These are phyloP conservation scores for Xylota sylvarum DNA, from an alignment of 2,888 invertebrate genomes.

Conservation along the genomic window DNA sequence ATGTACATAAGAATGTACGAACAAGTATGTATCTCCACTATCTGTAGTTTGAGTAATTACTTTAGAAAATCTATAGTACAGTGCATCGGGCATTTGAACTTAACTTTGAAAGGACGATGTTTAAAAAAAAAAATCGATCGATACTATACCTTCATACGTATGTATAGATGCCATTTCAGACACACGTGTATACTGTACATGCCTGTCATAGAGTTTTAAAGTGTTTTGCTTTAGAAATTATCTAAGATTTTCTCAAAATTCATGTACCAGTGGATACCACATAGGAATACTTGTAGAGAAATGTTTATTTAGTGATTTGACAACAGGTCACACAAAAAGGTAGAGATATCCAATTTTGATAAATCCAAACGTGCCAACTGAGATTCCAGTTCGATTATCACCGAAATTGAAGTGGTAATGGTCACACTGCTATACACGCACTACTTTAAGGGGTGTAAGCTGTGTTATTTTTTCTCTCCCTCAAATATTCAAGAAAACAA, in stretches of 20 bases:
- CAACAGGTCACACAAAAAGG: slow-evolving; percentile 16
- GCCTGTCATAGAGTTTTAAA: background rate
- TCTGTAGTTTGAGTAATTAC: slow-evolving; percentile 1
- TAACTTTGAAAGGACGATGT: background rate
- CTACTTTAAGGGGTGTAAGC: too few relatives aligned
- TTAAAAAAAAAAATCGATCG: slow-evolving; percentile 8
- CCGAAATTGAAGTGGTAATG: slow-evolving; percentile 15
- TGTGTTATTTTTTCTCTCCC: too few relatives aligned
- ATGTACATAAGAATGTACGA: too few relatives aligned
- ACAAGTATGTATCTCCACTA: background rate
- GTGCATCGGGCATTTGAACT: slow-evolving; percentile 5
- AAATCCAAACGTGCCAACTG: slow-evolving; percentile 6
- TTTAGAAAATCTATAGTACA: background rate
- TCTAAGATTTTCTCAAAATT: background rate
- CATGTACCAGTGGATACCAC: background rate
- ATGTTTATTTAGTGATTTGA: slow-evolving; percentile 11
- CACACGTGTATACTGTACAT: background rate
- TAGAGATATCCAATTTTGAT: slow-evolving; percentile 17
- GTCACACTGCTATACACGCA: background rate
- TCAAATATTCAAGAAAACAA: too few relatives aligned
- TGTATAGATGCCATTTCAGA: background rate
- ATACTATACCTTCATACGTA: background rate
- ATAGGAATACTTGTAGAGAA: background rate
- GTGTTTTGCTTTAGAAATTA: slow-evolving; percentile 10
- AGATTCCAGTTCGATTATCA: slow-evolving; percentile 20